Base-by-base conservation (phyloP, 23 tunicate species). In the Diplosoma virens region DNA sequence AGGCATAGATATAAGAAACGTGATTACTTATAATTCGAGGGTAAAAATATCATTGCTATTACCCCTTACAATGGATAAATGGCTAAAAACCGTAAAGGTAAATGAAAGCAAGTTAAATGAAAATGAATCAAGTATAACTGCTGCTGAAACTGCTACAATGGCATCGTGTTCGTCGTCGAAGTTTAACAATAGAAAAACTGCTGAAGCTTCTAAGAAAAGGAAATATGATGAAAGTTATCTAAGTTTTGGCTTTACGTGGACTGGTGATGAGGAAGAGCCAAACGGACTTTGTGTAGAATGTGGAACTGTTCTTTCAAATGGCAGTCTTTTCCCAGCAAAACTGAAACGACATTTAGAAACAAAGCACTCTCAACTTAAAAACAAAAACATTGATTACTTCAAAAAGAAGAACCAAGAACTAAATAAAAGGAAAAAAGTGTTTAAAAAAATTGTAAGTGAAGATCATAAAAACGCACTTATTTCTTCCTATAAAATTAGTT, bases 231-330 rank as follows among this genome's bases (percentile, higher is more conserved):
- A 68, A 41, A 41, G 75, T 37, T 68, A 68, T 68, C 75, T 68
- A 41, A 41, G 75, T 24, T 68, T 68, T 37, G 75, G 75, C 53
- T 68, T 68, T 24, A 68, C 56, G 14, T 68, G 56, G 75, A 68
- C 75, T 68, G 75, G 75, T 68, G 53, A 37, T 68, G 75, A 68
- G 55, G 75, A 68, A 37, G 75, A 37, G 55, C 53, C 55, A 61
- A 61, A 61, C 35, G 69, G 69, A 41, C 75, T n/a, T 41, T 68
- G 53, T 68, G 29, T 68, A 68, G 75, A 37, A 68, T 68, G 75
- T 68, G 55, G 55, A 68, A 68, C 53, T 37, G 55, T 68, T 68
- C 55, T 68, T 37, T 41, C 53, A 68, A 33, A 68, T 68, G 29
- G 69, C 35, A 61, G 35, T 61, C 69, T 61, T 61, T 61, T 61